These are phyloP conservation scores for Cynocephalus volans DNA, from an alignment of 2,113 vertebrate species.

Conservation along the genomic window DNA sequence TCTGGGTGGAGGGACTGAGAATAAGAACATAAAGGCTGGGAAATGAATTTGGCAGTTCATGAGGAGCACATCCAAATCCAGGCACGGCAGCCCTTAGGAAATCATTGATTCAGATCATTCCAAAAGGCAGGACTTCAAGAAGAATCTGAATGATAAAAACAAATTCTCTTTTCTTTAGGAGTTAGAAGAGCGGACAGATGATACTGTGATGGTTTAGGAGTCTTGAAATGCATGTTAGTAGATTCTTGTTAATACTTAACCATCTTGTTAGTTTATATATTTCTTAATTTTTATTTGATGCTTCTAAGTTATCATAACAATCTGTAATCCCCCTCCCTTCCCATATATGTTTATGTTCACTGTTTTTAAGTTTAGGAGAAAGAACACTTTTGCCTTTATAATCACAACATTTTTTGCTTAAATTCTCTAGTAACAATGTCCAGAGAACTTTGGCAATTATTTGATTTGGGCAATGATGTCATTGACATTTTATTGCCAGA, in stretches of 20 bases:
- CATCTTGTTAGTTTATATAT: not conserved
- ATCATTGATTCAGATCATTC: not conserved
- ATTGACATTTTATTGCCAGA: slow-evolving; percentile 56
- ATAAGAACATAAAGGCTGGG: not conserved
- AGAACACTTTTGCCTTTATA: slow-evolving; percentile 8
- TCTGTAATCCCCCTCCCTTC: not conserved
- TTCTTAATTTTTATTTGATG: slow-evolving; percentile 24
- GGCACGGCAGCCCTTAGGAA: not conserved
- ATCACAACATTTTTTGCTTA: not conserved
- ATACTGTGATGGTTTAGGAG: not conserved
- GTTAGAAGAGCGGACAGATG: not conserved
- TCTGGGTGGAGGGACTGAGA: not conserved
- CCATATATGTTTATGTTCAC: not conserved
- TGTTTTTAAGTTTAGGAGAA: slow-evolving; percentile 53
- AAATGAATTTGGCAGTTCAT: not conserved
- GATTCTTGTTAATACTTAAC: not conserved
- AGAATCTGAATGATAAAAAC: not conserved
- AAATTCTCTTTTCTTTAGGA: not conserved
- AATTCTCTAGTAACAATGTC: not conserved
- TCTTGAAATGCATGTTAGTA: not conserved
- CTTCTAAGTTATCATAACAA: slow-evolving; percentile 2
- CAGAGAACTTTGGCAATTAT: slow-evolving; percentile 42
- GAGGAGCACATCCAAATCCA: not conserved
- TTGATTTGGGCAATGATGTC: slow-evolving; percentile 45
- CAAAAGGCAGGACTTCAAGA: not conserved